phyloP scores from a whole-genome alignment of 92 coral and sea anemone genomes.

The Siderastrea siderea region DNA sequence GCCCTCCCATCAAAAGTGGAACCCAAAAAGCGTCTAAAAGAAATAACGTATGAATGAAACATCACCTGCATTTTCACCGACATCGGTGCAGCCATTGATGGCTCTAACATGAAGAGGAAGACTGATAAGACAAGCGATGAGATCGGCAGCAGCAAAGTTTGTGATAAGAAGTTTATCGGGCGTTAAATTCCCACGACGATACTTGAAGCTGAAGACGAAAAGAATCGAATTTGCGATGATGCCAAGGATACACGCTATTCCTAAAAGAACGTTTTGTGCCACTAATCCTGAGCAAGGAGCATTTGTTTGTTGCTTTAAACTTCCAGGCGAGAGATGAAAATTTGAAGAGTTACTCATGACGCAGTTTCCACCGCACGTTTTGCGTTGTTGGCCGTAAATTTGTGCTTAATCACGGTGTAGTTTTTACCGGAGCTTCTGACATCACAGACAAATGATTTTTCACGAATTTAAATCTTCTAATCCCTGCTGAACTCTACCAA shows the following conservation, averaged over 20 bases:
- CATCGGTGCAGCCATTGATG: conserved; percentile 27
- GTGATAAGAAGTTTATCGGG: conserved; percentile 63
- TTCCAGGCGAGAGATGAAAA: background rate
- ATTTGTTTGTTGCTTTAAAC: background rate
- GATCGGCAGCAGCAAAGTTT: conserved; percentile 56
- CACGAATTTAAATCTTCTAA: too few relatives aligned
- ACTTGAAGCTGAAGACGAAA: conserved; percentile 42
- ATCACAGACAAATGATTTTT: too few relatives aligned
- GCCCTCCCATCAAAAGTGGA: too few relatives aligned
- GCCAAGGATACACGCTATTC: conserved; percentile 40
- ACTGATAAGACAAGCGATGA: conserved; percentile 50
- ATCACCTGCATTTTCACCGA: conserved; percentile 35
- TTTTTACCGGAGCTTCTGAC: too few relatives aligned
- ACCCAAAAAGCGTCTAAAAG: too few relatives aligned
- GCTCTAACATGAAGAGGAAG: conserved; percentile 57
- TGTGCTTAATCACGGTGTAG: too few relatives aligned
- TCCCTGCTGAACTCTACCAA: too few relatives aligned
- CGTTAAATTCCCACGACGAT: conserved; percentile 35
- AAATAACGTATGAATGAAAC: too few relatives aligned
- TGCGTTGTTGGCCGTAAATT: background rate
- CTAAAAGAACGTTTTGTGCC: conserved; percentile 41
- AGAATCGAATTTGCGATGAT: conserved; percentile 32
- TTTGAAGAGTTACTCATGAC: background rate
- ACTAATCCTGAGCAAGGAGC: conserved; percentile 49
- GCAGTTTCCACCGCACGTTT: background rate